These are phyloP conservation scores for Tachina fera DNA, from an alignment of 2,888 invertebrate species.

Conservation along the genomic window DNA sequence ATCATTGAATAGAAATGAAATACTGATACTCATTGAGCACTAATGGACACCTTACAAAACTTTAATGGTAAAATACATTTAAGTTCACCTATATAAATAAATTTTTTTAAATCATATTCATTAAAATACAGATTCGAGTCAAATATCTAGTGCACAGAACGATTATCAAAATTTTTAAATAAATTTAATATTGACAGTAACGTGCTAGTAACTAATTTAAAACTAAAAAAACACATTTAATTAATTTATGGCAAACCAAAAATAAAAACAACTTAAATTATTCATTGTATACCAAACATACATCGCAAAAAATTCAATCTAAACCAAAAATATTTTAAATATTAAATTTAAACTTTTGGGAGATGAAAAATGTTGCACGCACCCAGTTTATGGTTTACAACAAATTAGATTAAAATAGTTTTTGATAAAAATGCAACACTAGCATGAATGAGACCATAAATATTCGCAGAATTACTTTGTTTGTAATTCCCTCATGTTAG, in stretches of 20 bases:
- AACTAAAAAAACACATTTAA: background rate
- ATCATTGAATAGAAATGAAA: background rate
- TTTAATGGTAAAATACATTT: too few species aligned
- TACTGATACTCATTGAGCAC: background rate
- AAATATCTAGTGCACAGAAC: too few species aligned
- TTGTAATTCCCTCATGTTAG: background rate
- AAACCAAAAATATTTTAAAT: constrained; percentile 14
- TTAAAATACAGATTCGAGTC: too few species aligned
- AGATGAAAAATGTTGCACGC: constrained; percentile 18
- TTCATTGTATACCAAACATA: background rate
- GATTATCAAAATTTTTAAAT: too few species aligned
- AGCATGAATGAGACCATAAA: background rate
- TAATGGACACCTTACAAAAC: background rate
- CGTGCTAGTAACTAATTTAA: background rate
- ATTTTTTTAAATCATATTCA: too few species aligned
- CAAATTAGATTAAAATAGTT: constrained; percentile 60
- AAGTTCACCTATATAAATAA: too few species aligned
- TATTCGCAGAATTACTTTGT: constrained; percentile 26
- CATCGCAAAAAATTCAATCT: constrained; percentile 6
- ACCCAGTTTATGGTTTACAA: constrained; percentile 44
- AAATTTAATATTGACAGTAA: too few species aligned
- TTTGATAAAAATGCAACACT: constrained; percentile 38
- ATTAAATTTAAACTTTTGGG: constrained; percentile 12
- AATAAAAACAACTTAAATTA: constrained; percentile 12
- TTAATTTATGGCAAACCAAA: background rate